phyloP scores from a whole-genome alignment of 2,888 invertebrate species.

The Cactoblastis cactorum region DNA sequence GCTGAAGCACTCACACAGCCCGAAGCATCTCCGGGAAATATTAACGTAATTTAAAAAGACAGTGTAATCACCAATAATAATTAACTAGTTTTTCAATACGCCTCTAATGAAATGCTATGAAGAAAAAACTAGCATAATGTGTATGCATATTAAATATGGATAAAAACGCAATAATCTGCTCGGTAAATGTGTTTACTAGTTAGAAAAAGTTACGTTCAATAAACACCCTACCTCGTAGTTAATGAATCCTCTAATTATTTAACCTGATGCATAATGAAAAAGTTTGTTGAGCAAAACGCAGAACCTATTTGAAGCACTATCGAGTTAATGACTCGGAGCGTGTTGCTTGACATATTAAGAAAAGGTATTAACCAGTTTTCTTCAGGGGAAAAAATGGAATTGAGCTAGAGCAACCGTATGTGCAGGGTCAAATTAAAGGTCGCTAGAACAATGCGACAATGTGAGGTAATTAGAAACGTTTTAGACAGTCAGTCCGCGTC shows the following conservation, averaged over 20 bases:
- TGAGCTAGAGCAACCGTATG: constrained; percentile 38
- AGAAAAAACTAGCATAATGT: constrained; percentile 33
- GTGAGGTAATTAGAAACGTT: constrained; percentile 52
- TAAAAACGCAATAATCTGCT: constrained; percentile 25
- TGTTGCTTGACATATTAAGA: constrained; percentile 72
- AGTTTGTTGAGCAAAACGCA: constrained; percentile 41
- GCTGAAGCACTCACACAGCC: constrained; percentile 35
- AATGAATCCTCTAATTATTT: constrained; percentile 60
- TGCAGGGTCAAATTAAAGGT: constrained; percentile 62
- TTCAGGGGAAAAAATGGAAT: constrained; percentile 43
- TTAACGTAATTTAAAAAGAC: constrained; percentile 47
- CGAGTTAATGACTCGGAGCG: constrained; percentile 59
- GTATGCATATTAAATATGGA: constrained; percentile 26
- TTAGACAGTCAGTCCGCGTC: constrained; percentile 30
- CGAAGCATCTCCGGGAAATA: constrained; percentile 38
- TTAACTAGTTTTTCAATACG: constrained; percentile 34
- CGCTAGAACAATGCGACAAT: constrained; percentile 48
- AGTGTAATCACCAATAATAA: constrained; percentile 47
- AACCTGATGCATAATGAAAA: constrained; percentile 43
- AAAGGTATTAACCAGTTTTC: constrained; percentile 64
- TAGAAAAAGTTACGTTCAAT: constrained; percentile 32
- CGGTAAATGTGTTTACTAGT: constrained; percentile 20
- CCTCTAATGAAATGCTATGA: constrained; percentile 27
- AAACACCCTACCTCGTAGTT: constrained; percentile 43
- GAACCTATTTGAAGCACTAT: constrained; percentile 47